These are phyloP conservation scores for Escarpia spicata DNA, from an alignment of 2,888 invertebrate species.

Conservation along the genomic window DNA sequence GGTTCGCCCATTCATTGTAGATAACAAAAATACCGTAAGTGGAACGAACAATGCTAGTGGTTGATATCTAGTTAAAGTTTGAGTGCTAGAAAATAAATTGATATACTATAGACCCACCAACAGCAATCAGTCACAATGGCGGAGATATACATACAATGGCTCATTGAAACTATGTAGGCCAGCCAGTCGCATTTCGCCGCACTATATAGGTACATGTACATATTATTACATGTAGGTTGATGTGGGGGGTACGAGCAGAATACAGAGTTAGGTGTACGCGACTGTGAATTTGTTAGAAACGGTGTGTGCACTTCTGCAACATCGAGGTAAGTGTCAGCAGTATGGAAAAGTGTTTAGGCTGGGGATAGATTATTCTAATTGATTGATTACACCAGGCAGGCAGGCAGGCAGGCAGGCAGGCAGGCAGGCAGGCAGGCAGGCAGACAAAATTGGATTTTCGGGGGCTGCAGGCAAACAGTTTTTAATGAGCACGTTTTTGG, in stretches of 20 bases:
- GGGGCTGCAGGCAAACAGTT: not conserved
- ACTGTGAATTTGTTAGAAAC: not conserved
- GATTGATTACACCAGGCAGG: not conserved
- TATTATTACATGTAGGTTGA: not conserved
- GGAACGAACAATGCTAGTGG: not conserved
- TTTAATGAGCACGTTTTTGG: not conserved
- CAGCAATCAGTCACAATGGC: not conserved
- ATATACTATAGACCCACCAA: not conserved
- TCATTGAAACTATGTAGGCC: not conserved
- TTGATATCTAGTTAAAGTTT: not conserved
- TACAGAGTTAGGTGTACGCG: not conserved
- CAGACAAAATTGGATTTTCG: not conserved
- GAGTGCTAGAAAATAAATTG: not conserved
- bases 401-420: not conserved
- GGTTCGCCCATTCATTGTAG: not conserved
- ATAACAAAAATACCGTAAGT: not conserved
- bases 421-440: not conserved
- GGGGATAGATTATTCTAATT: too few species aligned
- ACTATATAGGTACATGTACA: not conserved
- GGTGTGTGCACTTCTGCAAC: not conserved
- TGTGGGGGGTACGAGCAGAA: not conserved
- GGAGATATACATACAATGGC: not conserved
- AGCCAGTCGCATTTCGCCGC: not conserved
- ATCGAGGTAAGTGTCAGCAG: not conserved
- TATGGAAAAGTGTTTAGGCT: not conserved